Conservation (phyloP, 2,113 vertebrate species). For the Suricata suricatta region DNA sequence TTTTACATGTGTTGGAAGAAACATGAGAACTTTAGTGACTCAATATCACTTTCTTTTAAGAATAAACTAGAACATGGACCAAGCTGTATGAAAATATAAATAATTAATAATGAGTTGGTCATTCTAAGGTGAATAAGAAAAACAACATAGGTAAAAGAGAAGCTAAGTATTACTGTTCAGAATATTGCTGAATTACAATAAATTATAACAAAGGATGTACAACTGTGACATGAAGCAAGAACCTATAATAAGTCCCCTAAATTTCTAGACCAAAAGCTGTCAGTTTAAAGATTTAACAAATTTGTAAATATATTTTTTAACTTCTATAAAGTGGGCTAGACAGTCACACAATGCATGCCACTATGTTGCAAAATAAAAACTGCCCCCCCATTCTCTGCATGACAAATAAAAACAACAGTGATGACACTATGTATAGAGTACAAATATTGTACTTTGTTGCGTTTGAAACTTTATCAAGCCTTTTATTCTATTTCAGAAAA, state of each 20-base stretch:
- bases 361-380: background rate
- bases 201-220: background rate
- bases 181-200: background rate
- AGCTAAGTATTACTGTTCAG: background rate
- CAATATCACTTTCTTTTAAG: background rate
- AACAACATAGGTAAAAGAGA: background rate
- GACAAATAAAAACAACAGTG: background rate
- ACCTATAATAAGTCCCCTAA: background rate
- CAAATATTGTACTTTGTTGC: background rate
- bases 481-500: background rate
- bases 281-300: background rate
- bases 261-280: background rate
- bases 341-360: background rate
- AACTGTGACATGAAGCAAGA: background rate
- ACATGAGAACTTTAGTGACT: background rate
- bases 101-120: background rate
- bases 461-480: background rate
- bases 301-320: background rate
- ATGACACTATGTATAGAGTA: background rate
- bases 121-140: background rate
- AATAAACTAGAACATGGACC: background rate
- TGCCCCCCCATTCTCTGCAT: background rate
- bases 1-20: background rate
- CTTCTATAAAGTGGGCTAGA: background rate
- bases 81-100: background rate